A percentile compares a stretch with the other conserved stretches of the same genome.
These are phyloP conservation scores for Plodia interpunctella DNA, from an alignment of 1,140 invertebrate species.

Conservation along the genomic window DNA sequence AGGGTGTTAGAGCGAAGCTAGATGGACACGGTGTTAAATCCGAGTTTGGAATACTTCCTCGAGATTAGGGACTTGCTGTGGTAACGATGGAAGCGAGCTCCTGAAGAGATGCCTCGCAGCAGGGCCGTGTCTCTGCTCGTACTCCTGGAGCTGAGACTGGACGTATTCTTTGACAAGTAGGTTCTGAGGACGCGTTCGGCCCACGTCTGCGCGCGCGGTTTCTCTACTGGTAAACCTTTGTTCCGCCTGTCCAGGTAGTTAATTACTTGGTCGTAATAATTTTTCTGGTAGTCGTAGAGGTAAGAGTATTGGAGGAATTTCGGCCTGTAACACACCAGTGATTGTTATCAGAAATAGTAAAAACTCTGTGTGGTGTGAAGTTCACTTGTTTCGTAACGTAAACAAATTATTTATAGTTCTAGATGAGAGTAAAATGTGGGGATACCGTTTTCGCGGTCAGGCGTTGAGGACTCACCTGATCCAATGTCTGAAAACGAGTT, in stretches of 20 bases:
- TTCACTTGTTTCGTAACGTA: background rate
- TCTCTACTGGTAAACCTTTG: slow-evolving; percentile 81
- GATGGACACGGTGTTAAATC: slow-evolving; percentile 69
- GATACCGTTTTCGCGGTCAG: no score
- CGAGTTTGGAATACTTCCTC: slow-evolving; percentile 78
- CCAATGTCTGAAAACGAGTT: slow-evolving; percentile 84
- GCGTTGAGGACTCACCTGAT: slow-evolving; percentile 75
- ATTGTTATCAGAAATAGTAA: background rate
- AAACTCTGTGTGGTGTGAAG: background rate
- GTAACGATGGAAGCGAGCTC: slow-evolving; percentile 78
- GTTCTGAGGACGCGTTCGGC: slow-evolving; percentile 86
- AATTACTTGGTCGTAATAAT: slow-evolving; percentile 91
- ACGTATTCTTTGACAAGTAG: slow-evolving; percentile 74
- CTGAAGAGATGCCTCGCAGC: slow-evolving; percentile 75
- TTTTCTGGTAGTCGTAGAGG: slow-evolving; percentile 88
- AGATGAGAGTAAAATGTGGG: no score
- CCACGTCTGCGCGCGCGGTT: slow-evolving; percentile 88
- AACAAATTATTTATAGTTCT: background rate
- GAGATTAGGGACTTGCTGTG: slow-evolving; percentile 80
- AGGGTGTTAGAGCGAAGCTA: slow-evolving; percentile 67
- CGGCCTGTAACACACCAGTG: slow-evolving; percentile 77
- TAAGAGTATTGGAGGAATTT: slow-evolving; percentile 88
- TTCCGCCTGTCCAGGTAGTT: slow-evolving; percentile 87
- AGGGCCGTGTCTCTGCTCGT: slow-evolving; percentile 67
- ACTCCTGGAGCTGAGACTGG: slow-evolving; percentile 34